Percentiles rank a stretch among this genome's conserved stretches.
Evolutionary conservation across 2,113 vertebrate genomes (phyloP).

Genomic region (Dromaius novaehollandiae): DNA sequence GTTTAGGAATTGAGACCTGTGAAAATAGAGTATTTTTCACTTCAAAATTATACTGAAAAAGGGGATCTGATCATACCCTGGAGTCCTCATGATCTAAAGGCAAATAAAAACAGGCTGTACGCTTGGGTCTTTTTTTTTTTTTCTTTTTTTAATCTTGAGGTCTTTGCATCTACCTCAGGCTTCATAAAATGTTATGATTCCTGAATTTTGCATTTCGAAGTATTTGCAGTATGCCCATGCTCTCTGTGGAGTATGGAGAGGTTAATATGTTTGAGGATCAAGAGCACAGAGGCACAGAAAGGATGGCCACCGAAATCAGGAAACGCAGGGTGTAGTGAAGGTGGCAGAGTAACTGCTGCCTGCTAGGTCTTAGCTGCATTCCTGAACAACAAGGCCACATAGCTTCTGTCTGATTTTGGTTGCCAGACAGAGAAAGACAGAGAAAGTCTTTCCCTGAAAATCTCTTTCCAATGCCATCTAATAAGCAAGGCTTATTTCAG

Average conservation of each 20-base stretch:
- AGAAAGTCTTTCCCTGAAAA: not conserved
- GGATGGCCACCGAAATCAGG: not conserved
- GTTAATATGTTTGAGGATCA: not conserved
- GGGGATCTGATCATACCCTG: not conserved
- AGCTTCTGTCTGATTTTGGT: not conserved
- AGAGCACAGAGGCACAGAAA: not conserved
- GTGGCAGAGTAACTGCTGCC: not conserved
- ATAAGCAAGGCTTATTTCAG: constrained; percentile 37
- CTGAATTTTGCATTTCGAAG: not conserved
- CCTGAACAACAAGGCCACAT: not conserved
- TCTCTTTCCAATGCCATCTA: constrained; percentile 1
- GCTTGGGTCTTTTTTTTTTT: not conserved
- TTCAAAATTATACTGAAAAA: not conserved
- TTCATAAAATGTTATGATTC: not conserved
- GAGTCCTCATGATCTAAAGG: not conserved
- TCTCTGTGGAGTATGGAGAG: not conserved
- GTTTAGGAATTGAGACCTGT: accelerated
- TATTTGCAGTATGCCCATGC: not conserved
- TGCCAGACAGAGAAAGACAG: no score
- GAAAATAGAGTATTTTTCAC: not conserved
- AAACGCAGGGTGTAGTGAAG: not conserved
- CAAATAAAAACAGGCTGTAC: not conserved
- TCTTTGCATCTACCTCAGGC: not conserved
- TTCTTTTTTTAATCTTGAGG: not conserved
- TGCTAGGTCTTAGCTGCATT: not conserved